A percentile compares a stretch with the other conserved stretches of the same genome.
These are phyloP conservation scores for Heloderma charlesbogerti DNA, from an alignment of 2,113 vertebrate genomes.

Conservation along the genomic window DNA sequence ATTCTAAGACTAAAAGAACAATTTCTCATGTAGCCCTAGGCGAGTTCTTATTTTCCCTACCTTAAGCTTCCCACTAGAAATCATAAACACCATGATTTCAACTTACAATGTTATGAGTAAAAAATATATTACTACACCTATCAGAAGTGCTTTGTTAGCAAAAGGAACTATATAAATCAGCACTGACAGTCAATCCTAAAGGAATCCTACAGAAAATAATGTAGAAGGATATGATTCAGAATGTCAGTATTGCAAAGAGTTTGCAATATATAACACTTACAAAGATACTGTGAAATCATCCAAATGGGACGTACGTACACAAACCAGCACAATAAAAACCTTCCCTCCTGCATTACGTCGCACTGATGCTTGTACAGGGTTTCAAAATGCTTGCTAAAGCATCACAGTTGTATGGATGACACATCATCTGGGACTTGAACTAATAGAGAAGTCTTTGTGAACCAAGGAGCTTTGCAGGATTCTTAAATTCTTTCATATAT, in stretches of 20 bases:
- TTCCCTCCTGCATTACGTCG: background rate
- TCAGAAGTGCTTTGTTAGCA: slow-evolving; percentile 17
- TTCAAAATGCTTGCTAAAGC: slow-evolving; percentile 2
- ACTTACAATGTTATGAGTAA: slow-evolving; percentile 18
- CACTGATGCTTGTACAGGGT: background rate
- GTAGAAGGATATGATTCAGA: slow-evolving; percentile 8
- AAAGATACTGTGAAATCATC: background rate
- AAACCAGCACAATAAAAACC: background rate
- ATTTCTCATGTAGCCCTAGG: background rate
- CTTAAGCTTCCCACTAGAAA: slow-evolving; percentile 9
- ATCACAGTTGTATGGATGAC: background rate
- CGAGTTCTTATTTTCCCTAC: slow-evolving; percentile 15
- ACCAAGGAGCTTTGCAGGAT: background rate
- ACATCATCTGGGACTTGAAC: slow-evolving; percentile 2
- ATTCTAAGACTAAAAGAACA: background rate
- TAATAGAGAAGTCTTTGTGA: background rate
- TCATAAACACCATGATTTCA: background rate
- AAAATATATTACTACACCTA: slow-evolving; percentile 33
- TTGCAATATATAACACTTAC: background rate
- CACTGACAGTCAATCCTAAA: background rate
- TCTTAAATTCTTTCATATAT: background rate
- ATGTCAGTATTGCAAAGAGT: background rate
- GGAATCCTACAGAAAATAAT: background rate
- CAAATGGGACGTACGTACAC: background rate
- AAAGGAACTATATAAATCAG: background rate